A percentile compares a stretch with the other conserved stretches of the same genome.
Conservation (phyloP, 2,797 vertebrate species). For the Bradypus variegatus region DNA sequence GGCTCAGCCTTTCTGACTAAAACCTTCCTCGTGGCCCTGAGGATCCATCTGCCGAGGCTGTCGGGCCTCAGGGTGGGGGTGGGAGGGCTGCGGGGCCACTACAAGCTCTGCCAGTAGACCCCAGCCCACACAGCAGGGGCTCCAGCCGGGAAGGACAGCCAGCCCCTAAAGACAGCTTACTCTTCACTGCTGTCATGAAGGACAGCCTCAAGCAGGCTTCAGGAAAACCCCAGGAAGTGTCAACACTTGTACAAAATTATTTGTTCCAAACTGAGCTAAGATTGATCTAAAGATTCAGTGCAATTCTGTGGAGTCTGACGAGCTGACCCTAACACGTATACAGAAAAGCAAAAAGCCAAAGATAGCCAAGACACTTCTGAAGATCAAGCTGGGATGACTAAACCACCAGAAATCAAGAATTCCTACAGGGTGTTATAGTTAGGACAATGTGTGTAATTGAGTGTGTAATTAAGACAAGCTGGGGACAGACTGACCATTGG, state of each 20-base stretch:
- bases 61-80: rapidly evolving
- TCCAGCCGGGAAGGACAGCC: not conserved
- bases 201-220: not conserved
- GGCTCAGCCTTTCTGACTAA: rapidly evolving
- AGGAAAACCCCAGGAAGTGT: not conserved
- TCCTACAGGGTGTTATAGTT: rapidly evolving
- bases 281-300: rapidly evolving
- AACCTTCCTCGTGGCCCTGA: not conserved
- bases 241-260: not conserved
- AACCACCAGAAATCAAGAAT: not conserved
- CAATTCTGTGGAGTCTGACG: not conserved
- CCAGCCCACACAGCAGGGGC: rapidly evolving
- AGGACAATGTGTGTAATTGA: no score
- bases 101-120: rapidly evolving
- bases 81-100: not conserved
- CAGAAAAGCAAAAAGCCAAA: not conserved
- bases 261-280: not conserved
- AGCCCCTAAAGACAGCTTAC: rapidly evolving
- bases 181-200: not conserved
- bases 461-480: not conserved
- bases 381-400: not conserved
- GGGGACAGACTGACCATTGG: rapidly evolving
- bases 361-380: rapidly evolving
- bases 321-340: rapidly evolving
- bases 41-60: rapidly evolving